Conservation (phyloP, 1,140 invertebrate species). For the Bombus sylvicola region DNA sequence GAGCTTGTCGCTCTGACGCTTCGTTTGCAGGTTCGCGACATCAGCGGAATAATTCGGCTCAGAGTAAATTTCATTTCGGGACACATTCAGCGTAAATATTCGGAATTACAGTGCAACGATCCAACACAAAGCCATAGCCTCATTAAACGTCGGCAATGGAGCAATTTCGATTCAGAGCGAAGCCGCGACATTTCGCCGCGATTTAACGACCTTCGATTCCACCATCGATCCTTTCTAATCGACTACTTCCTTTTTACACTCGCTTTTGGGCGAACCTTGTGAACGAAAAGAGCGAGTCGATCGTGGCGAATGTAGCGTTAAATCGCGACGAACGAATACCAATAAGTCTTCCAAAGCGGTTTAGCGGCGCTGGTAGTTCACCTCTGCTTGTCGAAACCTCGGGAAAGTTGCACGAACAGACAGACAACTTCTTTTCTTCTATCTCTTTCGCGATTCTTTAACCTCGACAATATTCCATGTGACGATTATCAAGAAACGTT, state of each 20-base stretch:
- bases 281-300: constrained; percentile 11
- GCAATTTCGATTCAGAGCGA: background rate
- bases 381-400: background rate
- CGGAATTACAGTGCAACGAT: background rate
- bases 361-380: constrained; percentile 42
- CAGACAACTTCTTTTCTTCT: constrained; percentile 11
- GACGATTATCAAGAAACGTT: background rate
- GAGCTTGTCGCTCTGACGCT: background rate
- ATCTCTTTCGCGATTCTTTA: background rate
- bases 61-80: constrained; percentile 33
- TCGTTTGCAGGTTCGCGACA: background rate
- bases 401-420: background rate
- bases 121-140: background rate
- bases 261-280: background rate
- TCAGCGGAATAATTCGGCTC: background rate
- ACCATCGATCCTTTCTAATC: background rate
- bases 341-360: constrained; percentile 65
- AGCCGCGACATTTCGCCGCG: background rate
- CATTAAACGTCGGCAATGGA: constrained; percentile 1
- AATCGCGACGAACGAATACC: constrained; percentile 58
- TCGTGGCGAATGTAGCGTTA: constrained; percentile 52
- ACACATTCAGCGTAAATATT: constrained; percentile 22
- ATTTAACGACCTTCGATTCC: constrained; percentile 6
- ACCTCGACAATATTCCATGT: background rate
- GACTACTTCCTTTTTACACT: background rate